Evolutionary conservation across 1,140 invertebrate genomes (phyloP).

Genomic region (Listronotus bonariensis): DNA sequence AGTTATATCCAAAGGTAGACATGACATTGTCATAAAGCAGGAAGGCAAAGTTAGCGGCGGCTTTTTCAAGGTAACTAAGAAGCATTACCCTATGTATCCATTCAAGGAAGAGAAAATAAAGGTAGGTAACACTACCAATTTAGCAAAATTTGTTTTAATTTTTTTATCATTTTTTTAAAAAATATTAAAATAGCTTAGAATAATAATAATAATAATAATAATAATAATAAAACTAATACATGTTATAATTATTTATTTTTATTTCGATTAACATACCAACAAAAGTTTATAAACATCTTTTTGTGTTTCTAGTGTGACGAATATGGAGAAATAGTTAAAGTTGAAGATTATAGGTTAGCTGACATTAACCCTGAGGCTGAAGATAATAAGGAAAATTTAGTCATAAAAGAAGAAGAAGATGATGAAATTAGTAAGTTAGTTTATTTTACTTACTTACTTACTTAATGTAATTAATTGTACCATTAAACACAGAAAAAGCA

Average conservation of each 20-base stretch:
- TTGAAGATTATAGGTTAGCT: slow-evolving; percentile 86
- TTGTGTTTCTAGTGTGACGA: slow-evolving; percentile 70
- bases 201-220: too few relatives aligned
- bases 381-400: slow-evolving; percentile 75
- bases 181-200: too few relatives aligned
- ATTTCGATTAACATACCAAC: too few relatives aligned
- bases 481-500: too few relatives aligned
- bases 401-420: slow-evolving; percentile 61
- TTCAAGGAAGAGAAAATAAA: slow-evolving; percentile 92
- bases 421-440: slow-evolving; percentile 45
- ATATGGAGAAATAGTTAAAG: slow-evolving; percentile 90
- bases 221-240: too few relatives aligned
- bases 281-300: too few relatives aligned
- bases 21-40: slow-evolving; percentile 88
- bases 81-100: slow-evolving; percentile 96
- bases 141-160: too few relatives aligned
- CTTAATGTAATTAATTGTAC: too few relatives aligned
- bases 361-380: slow-evolving; percentile 65
- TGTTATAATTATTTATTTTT: too few relatives aligned
- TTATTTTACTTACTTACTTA: too few relatives aligned
- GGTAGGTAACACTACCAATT: background rate
- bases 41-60: slow-evolving; percentile 71
- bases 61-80: slow-evolving; percentile 92
- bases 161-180: too few relatives aligned
- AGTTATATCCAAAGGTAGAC: slow-evolving; percentile 74